phyloP scores from a whole-genome alignment of 1,140 invertebrate genomes.

The Cardiocondyla obscurior region DNA sequence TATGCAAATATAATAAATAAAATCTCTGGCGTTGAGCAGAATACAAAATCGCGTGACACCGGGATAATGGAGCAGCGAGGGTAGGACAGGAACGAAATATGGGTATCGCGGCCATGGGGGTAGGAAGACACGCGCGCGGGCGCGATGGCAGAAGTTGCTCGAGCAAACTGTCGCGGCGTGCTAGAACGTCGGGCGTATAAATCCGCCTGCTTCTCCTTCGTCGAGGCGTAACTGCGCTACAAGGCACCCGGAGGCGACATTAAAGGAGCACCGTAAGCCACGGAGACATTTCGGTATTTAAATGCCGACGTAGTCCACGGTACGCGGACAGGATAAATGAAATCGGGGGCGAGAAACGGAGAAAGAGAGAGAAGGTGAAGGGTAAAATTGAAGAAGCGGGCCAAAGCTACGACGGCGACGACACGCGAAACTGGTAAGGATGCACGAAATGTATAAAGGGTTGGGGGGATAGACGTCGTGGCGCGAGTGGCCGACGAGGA shows the following conservation, averaged over 20 bases:
- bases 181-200: slow-evolving; percentile 54
- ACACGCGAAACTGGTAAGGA: neutral
- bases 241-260: slow-evolving; percentile 63
- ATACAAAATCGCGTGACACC: slow-evolving; percentile 47
- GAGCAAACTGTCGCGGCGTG: slow-evolving; percentile 20
- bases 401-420: neutral
- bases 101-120: slow-evolving; percentile 72
- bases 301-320: slow-evolving; percentile 64
- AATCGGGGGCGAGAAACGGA: slow-evolving; percentile 43
- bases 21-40: slow-evolving; percentile 17
- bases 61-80: slow-evolving; percentile 40
- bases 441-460: slow-evolving; percentile 33
- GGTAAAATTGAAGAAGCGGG: neutral
- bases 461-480: neutral
- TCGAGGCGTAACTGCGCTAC: slow-evolving; percentile 41
- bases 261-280: slow-evolving; percentile 72
- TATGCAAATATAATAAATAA: slow-evolving; percentile 57
- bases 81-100: slow-evolving; percentile 68
- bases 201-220: slow-evolving; percentile 35
- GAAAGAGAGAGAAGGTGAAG: neutral
- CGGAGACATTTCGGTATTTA: slow-evolving; percentile 79
- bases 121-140: slow-evolving; percentile 57
- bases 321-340: slow-evolving; percentile 58
- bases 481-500: slow-evolving; percentile 45
- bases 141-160: slow-evolving; percentile 43